Conservation (phyloP, 1,140 invertebrate species). For the Ditylenchus dipsaci region DNA sequence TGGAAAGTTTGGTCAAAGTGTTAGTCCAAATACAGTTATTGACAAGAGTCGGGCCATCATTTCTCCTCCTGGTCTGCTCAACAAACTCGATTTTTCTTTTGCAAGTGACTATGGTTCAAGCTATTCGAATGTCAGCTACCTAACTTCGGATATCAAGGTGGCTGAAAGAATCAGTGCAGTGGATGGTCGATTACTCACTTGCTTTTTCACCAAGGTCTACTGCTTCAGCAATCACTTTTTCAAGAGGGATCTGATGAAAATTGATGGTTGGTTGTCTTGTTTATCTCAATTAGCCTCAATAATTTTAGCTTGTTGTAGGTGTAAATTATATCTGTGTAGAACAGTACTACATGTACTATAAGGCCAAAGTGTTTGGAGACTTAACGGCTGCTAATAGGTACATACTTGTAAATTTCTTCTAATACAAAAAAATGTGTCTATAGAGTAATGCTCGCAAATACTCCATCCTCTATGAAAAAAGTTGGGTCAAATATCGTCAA, state of each 20-base stretch:
- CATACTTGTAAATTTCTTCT: no score
- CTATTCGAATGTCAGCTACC: no score
- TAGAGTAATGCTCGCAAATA: neutral
- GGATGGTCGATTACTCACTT: neutral
- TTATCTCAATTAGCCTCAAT: neutral
- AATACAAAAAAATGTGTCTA: no score
- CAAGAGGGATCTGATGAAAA: neutral
- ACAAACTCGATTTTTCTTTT: no score
- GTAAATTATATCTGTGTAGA: slow-evolving; percentile 3
- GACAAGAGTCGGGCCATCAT: no score
- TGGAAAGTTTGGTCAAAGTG: no score
- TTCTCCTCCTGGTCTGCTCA: no score
- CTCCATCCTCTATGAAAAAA: neutral
- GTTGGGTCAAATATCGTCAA: neutral
- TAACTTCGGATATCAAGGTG: no score
- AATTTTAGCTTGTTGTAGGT: neutral
- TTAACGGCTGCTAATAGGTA: neutral
- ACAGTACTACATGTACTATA: slow-evolving; percentile 9
- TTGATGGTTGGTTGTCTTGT: neutral
- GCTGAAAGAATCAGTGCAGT: neutral
- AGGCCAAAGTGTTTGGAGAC: slow-evolving; percentile 8
- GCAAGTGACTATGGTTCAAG: no score
- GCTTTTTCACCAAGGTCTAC: slow-evolving; percentile 12
- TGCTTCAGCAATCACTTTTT: slow-evolving; percentile 11
- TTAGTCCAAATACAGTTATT: no score